Evolutionary conservation across 2,888 invertebrate species (phyloP).

Genomic region (Heteromyza rotundicornis): DNA sequence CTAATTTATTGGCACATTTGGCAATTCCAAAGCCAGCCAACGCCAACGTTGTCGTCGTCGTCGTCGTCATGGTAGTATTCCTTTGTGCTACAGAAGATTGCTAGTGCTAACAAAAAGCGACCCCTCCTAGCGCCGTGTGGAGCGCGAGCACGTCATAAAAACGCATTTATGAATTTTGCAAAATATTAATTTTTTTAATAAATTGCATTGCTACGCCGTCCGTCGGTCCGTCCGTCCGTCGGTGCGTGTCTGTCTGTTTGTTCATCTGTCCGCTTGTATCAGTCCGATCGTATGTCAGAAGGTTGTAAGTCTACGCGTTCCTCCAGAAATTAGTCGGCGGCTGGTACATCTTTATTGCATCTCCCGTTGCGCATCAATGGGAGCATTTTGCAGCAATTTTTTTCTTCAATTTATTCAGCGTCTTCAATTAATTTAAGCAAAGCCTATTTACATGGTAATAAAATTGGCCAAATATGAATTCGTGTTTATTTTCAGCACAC

Average conservation of each 20-base stretch:
- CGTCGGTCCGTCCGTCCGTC: not conserved
- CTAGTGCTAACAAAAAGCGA: not conserved
- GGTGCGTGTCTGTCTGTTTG: too few relatives aligned
- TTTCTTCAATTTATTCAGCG: not conserved
- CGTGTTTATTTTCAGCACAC: too few relatives aligned
- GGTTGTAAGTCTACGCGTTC: too few relatives aligned
- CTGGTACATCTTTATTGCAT: constrained; percentile 21
- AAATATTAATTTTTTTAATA: constrained; percentile 28
- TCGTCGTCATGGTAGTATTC: too few relatives aligned
- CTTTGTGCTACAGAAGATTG: too few relatives aligned
- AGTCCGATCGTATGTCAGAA: too few relatives aligned
- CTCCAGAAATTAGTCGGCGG: not conserved
- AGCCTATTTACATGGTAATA: not conserved
- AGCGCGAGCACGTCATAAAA: constrained; percentile 4
- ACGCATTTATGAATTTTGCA: constrained; percentile 13
- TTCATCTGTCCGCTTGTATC: too few relatives aligned
- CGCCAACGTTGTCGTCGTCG: not conserved
- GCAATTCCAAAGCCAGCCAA: not conserved
- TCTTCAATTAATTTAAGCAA: constrained; percentile 13
- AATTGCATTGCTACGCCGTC: constrained; percentile 13
- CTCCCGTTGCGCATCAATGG: constrained; percentile 17
- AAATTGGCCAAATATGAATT: not conserved
- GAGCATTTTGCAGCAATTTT: too few relatives aligned
- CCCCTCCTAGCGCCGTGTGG: not conserved
- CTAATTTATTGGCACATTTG: constrained; percentile 31